Percentiles rank a stretch among this genome's conserved stretches.
Evolutionary conservation across 2,113 vertebrate genomes (phyloP).

Genomic region (Neogobius melanostomus): DNA sequence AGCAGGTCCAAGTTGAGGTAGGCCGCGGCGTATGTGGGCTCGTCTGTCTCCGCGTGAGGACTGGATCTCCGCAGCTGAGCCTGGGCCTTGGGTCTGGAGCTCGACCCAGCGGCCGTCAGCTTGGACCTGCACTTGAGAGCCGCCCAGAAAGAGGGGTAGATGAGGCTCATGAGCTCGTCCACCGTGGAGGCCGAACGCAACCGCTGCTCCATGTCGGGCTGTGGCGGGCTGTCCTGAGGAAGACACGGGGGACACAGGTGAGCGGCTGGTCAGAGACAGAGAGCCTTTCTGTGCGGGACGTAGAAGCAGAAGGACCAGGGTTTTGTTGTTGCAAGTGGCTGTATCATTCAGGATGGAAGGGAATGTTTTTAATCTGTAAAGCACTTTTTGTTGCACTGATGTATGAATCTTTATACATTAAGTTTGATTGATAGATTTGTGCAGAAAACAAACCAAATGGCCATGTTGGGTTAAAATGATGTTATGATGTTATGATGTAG

Average conservation of each 20-base stretch:
- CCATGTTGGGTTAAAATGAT: no score
- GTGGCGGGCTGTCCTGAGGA: conserved; percentile 78
- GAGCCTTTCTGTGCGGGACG: no score
- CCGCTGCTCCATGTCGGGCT: conserved; percentile 87
- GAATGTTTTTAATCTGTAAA: no score
- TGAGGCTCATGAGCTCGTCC: conserved; percentile 93
- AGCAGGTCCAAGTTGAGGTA: conserved; percentile 89
- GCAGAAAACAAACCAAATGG: no score
- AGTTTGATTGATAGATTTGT: no score
- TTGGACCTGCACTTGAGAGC: conserved; percentile 90
- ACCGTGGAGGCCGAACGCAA: conserved; percentile 91
- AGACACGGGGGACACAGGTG: neutral
- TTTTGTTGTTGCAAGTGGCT: no score
- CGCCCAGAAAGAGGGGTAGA: conserved; percentile 93
- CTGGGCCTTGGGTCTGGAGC: conserved; percentile 49
- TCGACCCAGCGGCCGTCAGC: conserved; percentile 57
- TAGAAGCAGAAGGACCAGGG: no score
- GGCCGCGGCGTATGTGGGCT: conserved; percentile 87
- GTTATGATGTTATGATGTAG: no score
- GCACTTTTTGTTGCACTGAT: no score
- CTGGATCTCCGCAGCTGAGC: conserved; percentile 18
- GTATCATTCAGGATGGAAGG: no score
- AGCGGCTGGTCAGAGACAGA: no score
- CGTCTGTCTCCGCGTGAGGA: conserved; percentile 61
- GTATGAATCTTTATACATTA: no score